phyloP scores from a whole-genome alignment of 2,113 vertebrate species.

The Scatophagus argus region DNA sequence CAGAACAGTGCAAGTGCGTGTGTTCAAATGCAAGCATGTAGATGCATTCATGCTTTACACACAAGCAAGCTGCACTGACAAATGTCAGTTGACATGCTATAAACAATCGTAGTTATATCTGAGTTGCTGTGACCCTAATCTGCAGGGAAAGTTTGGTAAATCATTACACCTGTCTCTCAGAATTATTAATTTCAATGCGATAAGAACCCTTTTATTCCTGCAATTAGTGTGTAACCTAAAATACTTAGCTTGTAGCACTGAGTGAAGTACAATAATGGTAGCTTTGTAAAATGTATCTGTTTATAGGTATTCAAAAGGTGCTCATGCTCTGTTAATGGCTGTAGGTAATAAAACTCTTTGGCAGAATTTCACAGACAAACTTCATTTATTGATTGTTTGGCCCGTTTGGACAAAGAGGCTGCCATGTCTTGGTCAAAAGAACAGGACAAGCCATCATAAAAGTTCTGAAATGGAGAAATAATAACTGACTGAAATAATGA shows the following conservation, averaged over 20 bases:
- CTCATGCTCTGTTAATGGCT: conserved; percentile 23
- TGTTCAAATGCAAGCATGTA: not conserved
- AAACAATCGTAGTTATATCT: not conserved
- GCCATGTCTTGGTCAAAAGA: not conserved
- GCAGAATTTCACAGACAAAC: conserved; percentile 9
- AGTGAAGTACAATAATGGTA: conserved; percentile 12
- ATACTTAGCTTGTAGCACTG: not conserved
- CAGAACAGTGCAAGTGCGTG: conserved; percentile 11
- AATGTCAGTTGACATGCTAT: not conserved
- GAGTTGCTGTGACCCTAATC: not conserved
- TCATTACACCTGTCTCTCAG: not conserved
- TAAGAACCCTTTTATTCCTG: not conserved
- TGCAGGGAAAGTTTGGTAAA: not conserved
- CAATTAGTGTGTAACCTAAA: not conserved
- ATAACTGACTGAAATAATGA: too few relatives aligned
- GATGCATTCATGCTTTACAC: conserved; percentile 16
- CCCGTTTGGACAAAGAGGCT: conserved; percentile 16
- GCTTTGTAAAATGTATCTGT: conserved; percentile 7
- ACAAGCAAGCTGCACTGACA: not conserved
- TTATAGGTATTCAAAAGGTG: conserved; percentile 26
- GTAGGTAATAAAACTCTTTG: conserved; percentile 25
- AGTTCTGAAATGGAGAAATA: not conserved
- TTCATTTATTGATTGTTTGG: conserved; percentile 20
- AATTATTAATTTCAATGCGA: not conserved
- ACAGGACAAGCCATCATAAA: not conserved